Percentiles rank a stretch among this genome's conserved stretches.
Conservation (phyloP, 2,888 invertebrate species). For the Yponomeuta evonymella region DNA sequence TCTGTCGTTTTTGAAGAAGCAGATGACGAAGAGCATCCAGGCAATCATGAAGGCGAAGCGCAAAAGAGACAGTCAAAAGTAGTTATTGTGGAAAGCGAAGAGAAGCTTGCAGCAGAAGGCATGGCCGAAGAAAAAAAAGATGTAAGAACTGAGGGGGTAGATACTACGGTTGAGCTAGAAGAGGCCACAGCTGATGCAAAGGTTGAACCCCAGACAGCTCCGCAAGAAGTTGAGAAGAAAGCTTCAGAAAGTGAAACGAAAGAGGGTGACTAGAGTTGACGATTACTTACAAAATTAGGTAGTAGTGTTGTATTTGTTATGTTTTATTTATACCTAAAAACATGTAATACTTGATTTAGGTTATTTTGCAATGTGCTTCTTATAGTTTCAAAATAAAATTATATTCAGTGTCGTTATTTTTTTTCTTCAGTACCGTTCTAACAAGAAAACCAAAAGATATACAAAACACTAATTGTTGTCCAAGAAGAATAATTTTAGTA, state of each 20-base stretch:
- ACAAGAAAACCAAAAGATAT: too few relatives aligned
- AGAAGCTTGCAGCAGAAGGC: not conserved
- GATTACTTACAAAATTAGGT: too few relatives aligned
- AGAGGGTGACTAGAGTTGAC: not conserved
- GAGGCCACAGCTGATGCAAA: not conserved
- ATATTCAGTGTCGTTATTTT: not conserved
- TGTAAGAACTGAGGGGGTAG: too few relatives aligned
- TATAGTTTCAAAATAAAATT: not conserved
- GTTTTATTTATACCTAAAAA: too few relatives aligned
- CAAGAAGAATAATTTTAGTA: too few relatives aligned
- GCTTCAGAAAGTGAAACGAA: not conserved
- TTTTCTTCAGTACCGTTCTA: not conserved
- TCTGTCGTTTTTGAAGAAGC: conserved; percentile 20
- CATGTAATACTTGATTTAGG: too few relatives aligned
- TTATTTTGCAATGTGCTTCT: not conserved
- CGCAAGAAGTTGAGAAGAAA: not conserved
- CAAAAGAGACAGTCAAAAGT: not conserved
- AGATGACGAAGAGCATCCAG: conserved; percentile 22
- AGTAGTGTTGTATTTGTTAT: too few relatives aligned
- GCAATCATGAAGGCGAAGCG: conserved; percentile 22
- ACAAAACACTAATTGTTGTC: too few relatives aligned
- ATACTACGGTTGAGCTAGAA: not conserved
- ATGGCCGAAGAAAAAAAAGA: not conserved
- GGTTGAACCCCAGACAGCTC: not conserved
- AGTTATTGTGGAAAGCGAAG: not conserved